Evolutionary conservation across 2,113 vertebrate species (phyloP), one percentile per base, ranked within the genome.

Genomic region (Rana temporaria): DNA sequence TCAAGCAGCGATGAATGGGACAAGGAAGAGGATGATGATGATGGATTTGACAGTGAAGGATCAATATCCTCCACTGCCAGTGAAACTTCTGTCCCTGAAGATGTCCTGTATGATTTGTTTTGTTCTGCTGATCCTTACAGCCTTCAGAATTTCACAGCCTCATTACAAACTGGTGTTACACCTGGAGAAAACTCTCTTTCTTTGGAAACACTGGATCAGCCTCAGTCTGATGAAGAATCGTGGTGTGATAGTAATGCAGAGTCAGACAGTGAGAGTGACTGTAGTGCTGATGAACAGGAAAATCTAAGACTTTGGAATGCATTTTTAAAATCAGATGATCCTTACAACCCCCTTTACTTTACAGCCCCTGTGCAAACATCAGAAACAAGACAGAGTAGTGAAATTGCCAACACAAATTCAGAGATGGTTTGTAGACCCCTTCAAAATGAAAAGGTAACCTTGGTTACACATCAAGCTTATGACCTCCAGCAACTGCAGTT

Each of bases 271-370:
- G 92, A 93, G 4, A 68, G 82, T n/a, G 93, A 90, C 22, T 90
- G 93, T 0, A 94, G 96, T 26, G 88, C 70, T 57, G 96, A 98
- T 0, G 96, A 97, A 48, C 91, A 88, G 0, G 97, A 97, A 55
- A 96, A 84, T 78, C 85, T 94, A 62, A 92, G 82, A 17, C 91
- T 98, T 24, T 96, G 94, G 95, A 94, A 93, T 86, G 95, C 95
- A 0, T 98, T 98, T 86, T 92, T 90, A 87, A 90, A 89, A 79
- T 91, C 91, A 2, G 90, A 92, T 0, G 98, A 99, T 85, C 97
- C 97, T 0, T 99, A 98, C 76, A 97, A 95, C 85, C 96, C 92
- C 57, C 82, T 97, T 0, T 96, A 96, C 79, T 99, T 99, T 85
- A 96, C 93, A 88, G 97, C 95, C 20, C 87, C 94, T 0, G 87